Base-by-base conservation (phyloP, 35 echinoderm and acorn worm genomes). In the Chiridota heheva region DNA sequence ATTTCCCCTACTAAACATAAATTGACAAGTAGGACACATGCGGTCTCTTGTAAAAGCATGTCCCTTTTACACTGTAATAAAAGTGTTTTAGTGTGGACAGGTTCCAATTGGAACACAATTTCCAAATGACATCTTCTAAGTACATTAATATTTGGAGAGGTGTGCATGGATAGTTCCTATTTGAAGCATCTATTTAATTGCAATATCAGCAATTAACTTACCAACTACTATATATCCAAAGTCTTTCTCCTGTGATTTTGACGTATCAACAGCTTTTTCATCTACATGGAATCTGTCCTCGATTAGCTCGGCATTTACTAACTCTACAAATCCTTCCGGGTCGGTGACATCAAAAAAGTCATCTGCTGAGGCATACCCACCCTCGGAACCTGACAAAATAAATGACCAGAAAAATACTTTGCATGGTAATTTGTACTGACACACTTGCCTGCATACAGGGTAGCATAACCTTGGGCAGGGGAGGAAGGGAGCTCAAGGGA, bases 181-280 rank as follows among this genome's bases (percentile, higher is more conserved):
- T n/a, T n/a, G n/a, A n/a, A n/a, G n/a, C n/a, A n/a, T n/a, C n/a
- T n/a, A n/a, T n/a, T n/a, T n/a, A n/a, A n/a, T n/a, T n/a, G n/a
- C n/a, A n/a, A n/a, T n/a, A n/a, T n/a, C n/a, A n/a, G n/a, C n/a
- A n/a, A n/a, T n/a, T n/a, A n/a, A 67, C 37, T 67, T 72, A 95
- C 91, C 91, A 27, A 89, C 49, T 2, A 67, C 80, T 1, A 89
- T 44, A 60, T 95, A 95, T 31, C 91, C 91, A 65, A 95, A 83
- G 44, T 84, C 67, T 31, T 90, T 72, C 1, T 22, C 42, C 28
- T 44, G 33, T 20, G 42, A 41, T 40, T 72, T 70, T 28, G 49
- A 27, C 16, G 86, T 89, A 44, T 80, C 81, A 30, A 81, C 71
- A 17, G 91, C 85, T 1, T 81, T 81, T 6, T 81, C 60, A 57